phyloP scores from a whole-genome alignment of 2,113 vertebrate genomes.

The Glareola pratincola region DNA sequence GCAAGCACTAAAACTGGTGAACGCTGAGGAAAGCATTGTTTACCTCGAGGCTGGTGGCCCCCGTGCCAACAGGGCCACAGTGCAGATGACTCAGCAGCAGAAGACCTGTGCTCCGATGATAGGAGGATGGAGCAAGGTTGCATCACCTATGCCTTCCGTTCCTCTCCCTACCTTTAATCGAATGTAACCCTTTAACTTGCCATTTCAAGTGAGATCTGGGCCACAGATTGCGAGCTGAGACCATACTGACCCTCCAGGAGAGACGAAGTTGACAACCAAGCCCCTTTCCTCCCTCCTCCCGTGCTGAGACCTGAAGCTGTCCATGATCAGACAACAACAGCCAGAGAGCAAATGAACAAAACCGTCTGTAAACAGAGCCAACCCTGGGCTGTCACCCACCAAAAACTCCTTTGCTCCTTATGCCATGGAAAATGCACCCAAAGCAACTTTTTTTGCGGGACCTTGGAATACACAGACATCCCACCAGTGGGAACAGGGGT shows the following conservation, averaged over 20 bases:
- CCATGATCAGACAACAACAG: neutral
- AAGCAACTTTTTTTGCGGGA: neutral
- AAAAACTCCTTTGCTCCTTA: neutral
- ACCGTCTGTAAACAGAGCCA: neutral
- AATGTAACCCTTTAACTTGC: neutral
- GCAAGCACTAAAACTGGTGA: neutral
- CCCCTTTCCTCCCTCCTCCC: neutral
- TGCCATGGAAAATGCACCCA: neutral
- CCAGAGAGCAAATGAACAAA: neutral
- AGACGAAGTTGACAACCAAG: neutral
- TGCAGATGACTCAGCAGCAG: neutral
- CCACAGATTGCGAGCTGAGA: neutral
- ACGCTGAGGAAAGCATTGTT: fast-evolving
- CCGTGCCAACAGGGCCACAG: neutral
- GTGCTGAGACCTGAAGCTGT: neutral
- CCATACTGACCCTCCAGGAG: neutral
- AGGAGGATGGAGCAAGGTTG: neutral
- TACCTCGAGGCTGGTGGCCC: neutral
- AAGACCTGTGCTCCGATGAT: neutral
- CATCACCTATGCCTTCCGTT: neutral
- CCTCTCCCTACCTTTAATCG: neutral
- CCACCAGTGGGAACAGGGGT: neutral
- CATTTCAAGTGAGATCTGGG: neutral
- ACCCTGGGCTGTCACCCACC: neutral
- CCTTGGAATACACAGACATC: neutral